Evolutionary conservation across 2,113 vertebrate species (phyloP).

Genomic region (Gavia stellata): DNA sequence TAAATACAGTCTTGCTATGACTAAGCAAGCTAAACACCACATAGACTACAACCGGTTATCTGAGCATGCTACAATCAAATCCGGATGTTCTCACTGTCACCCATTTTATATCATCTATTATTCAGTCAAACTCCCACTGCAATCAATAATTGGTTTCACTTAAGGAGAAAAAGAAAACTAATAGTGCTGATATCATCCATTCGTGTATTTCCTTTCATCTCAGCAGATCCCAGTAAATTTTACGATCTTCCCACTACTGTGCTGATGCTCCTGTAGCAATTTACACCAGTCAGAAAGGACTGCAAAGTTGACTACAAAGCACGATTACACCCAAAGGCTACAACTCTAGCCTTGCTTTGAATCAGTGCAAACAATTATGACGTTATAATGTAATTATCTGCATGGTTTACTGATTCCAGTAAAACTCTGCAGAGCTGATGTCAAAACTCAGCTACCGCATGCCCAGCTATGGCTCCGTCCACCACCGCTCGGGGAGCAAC

Average conservation of each 20-base stretch:
- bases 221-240: neutral
- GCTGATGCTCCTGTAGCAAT: neutral
- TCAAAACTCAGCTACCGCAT: neutral
- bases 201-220: neutral
- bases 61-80: no score
- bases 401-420: neutral
- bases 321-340: neutral
- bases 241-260: neutral
- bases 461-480: rapidly evolving
- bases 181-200: neutral
- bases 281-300: neutral
- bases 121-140: neutral
- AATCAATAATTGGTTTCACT: neutral
- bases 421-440: neutral
- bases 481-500: neutral
- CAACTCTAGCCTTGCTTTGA: neutral
- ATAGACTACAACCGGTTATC: neutral
- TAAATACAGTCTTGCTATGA: neutral
- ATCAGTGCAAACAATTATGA: rapidly evolving
- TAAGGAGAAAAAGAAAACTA: neutral
- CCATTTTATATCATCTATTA: neutral
- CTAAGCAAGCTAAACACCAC: neutral
- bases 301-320: neutral
- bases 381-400: neutral
- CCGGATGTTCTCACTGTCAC: neutral